phyloP scores from a whole-genome alignment of 2,113 vertebrate species.

The Stegastes partitus region DNA sequence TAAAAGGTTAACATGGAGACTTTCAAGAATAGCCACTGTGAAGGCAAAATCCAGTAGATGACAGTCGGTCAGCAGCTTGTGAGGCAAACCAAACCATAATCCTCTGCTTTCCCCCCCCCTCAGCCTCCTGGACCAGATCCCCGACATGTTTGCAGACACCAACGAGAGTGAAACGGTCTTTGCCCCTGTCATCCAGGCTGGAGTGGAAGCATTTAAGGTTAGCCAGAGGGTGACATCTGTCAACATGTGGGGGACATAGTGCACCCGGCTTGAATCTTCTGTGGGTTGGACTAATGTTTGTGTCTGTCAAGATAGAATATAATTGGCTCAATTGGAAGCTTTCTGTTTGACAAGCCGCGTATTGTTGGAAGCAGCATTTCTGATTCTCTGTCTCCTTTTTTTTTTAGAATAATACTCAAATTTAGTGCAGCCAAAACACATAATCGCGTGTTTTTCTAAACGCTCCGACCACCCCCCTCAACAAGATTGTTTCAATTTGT shows the following conservation, averaged over 20 bases:
- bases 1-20: too few relatives aligned
- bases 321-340: background rate
- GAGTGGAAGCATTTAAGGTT: constrained; percentile 96
- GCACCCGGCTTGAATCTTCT: background rate
- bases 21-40: background rate
- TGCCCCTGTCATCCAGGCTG: constrained; percentile 93
- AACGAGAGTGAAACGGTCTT: constrained; percentile 95
- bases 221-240: constrained; percentile 56
- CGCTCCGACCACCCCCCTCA: background rate
- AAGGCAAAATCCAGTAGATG: background rate
- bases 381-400: background rate
- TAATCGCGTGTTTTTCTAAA: background rate
- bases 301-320: background rate
- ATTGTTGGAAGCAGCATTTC: background rate
- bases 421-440: constrained; percentile 17
- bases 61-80: background rate
- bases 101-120: background rate
- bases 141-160: constrained; percentile 95
- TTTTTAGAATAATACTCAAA: background rate
- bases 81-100: background rate
- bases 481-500: constrained; percentile 23
- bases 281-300: too few relatives aligned
- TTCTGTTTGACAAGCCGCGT: background rate
- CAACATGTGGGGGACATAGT: background rate
- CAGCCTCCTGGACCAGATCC: constrained; percentile 96